Base-by-base conservation (phyloP, 2,888 invertebrate genomes). In the Diachrysia chrysitis region DNA sequence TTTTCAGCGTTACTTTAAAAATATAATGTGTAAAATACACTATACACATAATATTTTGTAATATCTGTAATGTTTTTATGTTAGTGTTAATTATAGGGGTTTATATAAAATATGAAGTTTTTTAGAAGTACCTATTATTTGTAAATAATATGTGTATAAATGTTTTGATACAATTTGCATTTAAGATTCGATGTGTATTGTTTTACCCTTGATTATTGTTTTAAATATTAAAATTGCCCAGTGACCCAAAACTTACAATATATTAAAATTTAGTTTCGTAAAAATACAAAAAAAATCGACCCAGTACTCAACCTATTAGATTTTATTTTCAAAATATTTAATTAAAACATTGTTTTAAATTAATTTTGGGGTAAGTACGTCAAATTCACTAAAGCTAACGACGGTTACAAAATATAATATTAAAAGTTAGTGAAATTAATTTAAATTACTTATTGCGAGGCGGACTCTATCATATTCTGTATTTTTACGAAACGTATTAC, bases 201-300 rank as follows among this genome's bases (percentile, higher is more conserved):
- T 51, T 51, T 51, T 21, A 51, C 17, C 48, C 7, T 54, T 7
- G 23, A 23, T 12, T 21, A 19, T 7, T 19, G 12, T 21, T 25
- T 21, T 62, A 37, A 32, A 19, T 29, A 12, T 19, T 5, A 23
- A 37, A 53, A 56, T 53, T 71, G 53, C 62, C 54, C 66, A 51
- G 48, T n/a, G 67, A 79, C 79, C 79, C 79, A 69, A 76, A 76
- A 72, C 63, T 72, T 65, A 71, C 6, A 69, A 60, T 69, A 17
- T 63, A 60, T 68, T 61, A 71, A 62, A 35, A 64, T 32, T 16
- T n/a, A 19, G 61, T 65, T 76, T 73, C 42, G 79, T 63, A 63
- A 72, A 73, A 62, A 79, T 79, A 81, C 77, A 71, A 72, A 70
- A 67, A 65, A 62, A 17, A 51, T 14, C 17, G 19, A 19, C 10